Evolutionary conservation across 1,140 invertebrate species (phyloP).

Genomic region (Macrocentrus cingulum): DNA sequence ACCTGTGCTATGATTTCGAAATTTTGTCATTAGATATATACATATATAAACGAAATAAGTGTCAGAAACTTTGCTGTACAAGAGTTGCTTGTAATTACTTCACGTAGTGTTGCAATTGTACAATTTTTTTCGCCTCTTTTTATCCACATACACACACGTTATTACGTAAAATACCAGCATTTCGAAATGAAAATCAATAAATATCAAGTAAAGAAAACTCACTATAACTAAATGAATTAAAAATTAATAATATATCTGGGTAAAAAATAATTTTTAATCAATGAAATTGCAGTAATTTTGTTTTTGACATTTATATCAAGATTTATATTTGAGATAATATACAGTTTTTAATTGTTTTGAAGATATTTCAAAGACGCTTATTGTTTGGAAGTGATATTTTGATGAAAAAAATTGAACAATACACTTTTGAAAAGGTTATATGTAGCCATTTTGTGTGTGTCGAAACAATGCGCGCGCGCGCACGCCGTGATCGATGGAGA

Average conservation of each 20-base stretch:
- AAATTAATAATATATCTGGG: too few relatives aligned
- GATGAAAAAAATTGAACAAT: conserved; percentile 2
- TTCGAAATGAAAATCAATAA: background rate
- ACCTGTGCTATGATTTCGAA: background rate
- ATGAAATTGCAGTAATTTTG: too few relatives aligned
- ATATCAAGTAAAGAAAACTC: background rate
- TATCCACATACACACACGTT: background rate
- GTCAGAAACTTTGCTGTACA: background rate
- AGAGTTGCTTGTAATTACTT: conserved; percentile 4
- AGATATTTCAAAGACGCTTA: too few relatives aligned
- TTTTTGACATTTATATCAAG: too few relatives aligned
- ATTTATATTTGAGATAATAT: too few relatives aligned
- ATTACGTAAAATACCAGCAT: background rate
- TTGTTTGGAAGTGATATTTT: background rate
- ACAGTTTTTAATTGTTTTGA: too few relatives aligned
- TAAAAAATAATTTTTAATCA: too few relatives aligned
- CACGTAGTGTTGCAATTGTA: background rate
- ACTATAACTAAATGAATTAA: too few relatives aligned
- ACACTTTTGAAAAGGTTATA: background rate
- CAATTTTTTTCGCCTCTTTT: background rate
- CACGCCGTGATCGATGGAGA: conserved; percentile 20
- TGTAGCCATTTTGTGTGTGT: too few relatives aligned
- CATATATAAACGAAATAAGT: too few relatives aligned
- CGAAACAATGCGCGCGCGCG: conserved; percentile 4
- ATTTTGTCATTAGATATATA: too few relatives aligned